A percentile compares a stretch with the other conserved stretches of the same genome.
Conservation (phyloP, 2,113 vertebrate genomes). For the Micronycteris hirsuta region DNA sequence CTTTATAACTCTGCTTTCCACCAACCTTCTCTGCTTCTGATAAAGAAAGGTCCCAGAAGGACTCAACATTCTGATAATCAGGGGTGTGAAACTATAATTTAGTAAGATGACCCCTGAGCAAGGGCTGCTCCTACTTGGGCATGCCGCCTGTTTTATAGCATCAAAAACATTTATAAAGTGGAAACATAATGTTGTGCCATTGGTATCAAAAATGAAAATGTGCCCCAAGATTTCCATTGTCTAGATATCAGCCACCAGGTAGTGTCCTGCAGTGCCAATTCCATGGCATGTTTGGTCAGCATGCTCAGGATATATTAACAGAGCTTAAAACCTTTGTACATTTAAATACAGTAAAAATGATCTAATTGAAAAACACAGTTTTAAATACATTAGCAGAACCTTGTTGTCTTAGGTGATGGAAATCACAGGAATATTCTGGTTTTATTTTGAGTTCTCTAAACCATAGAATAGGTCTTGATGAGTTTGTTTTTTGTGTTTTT, state of each 20-base stretch:
- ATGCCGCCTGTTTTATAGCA: neutral
- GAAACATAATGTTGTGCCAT: neutral
- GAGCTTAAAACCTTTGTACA: neutral
- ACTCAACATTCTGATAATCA: neutral
- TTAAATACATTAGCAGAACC: neutral
- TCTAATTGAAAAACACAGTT: neutral
- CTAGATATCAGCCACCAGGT: neutral
- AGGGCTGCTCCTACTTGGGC: neutral
- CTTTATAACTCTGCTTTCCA: neutral
- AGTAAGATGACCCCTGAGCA: neutral
- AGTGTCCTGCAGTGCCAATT: neutral
- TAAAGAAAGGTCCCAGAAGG: neutral
- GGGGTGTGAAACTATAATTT: neutral
- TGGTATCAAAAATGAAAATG: neutral
- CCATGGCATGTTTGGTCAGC: too few species aligned
- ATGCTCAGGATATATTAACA: neutral
- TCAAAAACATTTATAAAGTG: neutral
- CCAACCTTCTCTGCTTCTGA: neutral
- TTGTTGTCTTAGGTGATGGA: neutral
- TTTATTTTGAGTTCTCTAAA: neutral
- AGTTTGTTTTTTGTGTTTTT: neutral
- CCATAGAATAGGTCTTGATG: neutral
- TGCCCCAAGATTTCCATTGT: neutral
- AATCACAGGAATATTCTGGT: neutral
- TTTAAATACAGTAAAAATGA: neutral